phyloP scores from a whole-genome alignment of 64 coral and sea anemone genomes.

The Pocillopora damicornis region DNA sequence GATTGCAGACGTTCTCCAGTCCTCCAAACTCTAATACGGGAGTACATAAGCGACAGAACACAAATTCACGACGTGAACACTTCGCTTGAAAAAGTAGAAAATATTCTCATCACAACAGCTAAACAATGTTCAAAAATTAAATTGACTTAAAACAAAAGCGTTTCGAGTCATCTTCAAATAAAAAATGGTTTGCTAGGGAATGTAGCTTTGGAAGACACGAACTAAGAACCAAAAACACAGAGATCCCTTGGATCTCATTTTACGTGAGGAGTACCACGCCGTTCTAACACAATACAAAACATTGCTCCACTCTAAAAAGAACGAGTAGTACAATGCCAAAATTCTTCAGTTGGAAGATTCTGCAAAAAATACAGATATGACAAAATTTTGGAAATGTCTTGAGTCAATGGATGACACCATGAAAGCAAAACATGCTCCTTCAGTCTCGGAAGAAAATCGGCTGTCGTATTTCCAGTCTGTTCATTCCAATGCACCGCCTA shows the following conservation, averaged over 20 bases:
- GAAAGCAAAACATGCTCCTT: neutral
- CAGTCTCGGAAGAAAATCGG: neutral
- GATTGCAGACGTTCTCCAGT: too few species aligned
- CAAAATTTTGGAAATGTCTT: constrained; percentile 44
- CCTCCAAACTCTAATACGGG: too few species aligned
- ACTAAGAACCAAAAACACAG: too few species aligned
- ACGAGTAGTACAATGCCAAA: constrained; percentile 26
- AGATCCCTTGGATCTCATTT: constrained; percentile 34
- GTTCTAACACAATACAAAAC: constrained; percentile 43
- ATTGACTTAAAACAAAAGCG: too few species aligned
- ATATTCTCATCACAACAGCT: too few species aligned
- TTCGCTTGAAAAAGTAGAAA: too few species aligned
- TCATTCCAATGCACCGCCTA: neutral
- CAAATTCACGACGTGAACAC: too few species aligned
- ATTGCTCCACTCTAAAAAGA: constrained; percentile 21
- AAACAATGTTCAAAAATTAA: neutral
- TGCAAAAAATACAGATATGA: constrained; percentile 26
- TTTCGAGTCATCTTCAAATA: too few species aligned
- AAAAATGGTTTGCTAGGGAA: neutral
- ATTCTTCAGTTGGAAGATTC: constrained; percentile 20
- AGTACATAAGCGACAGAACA: too few species aligned
- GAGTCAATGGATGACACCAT: neutral
- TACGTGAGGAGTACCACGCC: constrained; percentile 35
- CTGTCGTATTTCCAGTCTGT: neutral
- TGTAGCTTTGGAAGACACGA: too few species aligned